Percentiles rank a stretch among this genome's conserved stretches.
These are phyloP conservation scores for Tiphia femorata DNA, from an alignment of 2,888 invertebrate genomes.

Conservation along the genomic window DNA sequence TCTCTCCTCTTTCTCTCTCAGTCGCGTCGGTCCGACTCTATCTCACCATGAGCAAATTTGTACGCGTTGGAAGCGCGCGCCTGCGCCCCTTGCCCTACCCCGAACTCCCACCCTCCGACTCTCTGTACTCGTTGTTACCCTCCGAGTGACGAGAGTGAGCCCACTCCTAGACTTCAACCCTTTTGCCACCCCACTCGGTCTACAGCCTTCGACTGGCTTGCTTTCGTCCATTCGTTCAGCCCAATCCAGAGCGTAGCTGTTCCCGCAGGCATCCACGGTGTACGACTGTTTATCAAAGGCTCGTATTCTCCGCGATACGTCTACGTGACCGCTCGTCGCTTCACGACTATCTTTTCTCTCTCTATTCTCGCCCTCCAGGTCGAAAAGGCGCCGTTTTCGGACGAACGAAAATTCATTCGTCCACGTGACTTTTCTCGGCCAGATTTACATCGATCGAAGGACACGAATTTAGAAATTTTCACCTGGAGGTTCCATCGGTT, in stretches of 20 bases:
- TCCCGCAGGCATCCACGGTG: background rate
- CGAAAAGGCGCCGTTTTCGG: too few relatives aligned
- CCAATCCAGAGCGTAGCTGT: background rate
- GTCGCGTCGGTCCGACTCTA: constrained; percentile 15
- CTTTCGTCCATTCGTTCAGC: background rate
- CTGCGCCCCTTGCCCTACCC: constrained; percentile 26
- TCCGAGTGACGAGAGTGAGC: constrained; percentile 15
- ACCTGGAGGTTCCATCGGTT: too few relatives aligned
- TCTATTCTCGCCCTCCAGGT: background rate
- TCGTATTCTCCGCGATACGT: background rate
- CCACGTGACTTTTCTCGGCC: too few relatives aligned
- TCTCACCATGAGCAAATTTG: constrained; percentile 49
- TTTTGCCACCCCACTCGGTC: background rate
- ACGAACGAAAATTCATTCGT: too few relatives aligned
- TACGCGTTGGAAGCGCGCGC: constrained; percentile 44
- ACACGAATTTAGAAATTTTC: too few relatives aligned
- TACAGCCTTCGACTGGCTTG: background rate
- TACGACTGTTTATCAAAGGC: constrained; percentile 12
- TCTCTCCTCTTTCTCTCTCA: constrained; percentile 16
- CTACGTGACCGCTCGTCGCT: background rate
- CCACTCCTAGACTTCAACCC: background rate
- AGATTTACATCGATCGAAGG: too few relatives aligned
- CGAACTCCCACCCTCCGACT: constrained; percentile 2
- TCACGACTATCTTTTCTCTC: background rate
- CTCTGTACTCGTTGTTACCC: constrained; percentile 10